These are phyloP conservation scores for Anthopleura sola DNA, from an alignment of 64 coral and sea anemone species.

Conservation along the genomic window DNA sequence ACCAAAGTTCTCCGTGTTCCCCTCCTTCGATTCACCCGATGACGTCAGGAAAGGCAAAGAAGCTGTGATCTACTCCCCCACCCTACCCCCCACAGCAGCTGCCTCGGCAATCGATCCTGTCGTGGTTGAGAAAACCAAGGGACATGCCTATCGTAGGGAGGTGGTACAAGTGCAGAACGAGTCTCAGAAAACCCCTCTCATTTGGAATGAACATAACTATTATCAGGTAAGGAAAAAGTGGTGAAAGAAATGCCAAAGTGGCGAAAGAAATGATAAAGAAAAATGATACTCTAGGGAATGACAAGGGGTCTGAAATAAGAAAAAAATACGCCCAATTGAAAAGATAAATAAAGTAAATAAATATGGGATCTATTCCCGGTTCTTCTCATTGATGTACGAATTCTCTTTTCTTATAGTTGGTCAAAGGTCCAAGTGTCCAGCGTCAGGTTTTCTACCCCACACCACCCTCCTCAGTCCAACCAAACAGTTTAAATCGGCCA, in stretches of 20 bases:
- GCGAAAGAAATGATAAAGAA: too few species aligned
- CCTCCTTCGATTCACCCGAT: slow-evolving; percentile 81
- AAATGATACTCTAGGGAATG: too few species aligned
- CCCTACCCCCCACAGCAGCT: slow-evolving; percentile 71
- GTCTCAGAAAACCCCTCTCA: slow-evolving; percentile 74
- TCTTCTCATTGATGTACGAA: neutral
- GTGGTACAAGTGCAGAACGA: slow-evolving; percentile 63
- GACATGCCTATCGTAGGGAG: slow-evolving; percentile 72
- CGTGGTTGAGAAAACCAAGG: slow-evolving; percentile 79
- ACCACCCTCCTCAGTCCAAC: slow-evolving; percentile 70
- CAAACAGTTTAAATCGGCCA: slow-evolving; percentile 55
- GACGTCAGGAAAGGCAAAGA: slow-evolving; percentile 81
- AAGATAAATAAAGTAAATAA: too few species aligned
- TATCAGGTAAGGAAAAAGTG: slow-evolving; percentile 50
- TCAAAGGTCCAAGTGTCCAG: slow-evolving; percentile 61
- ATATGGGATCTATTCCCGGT: too few species aligned
- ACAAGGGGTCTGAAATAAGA: too few species aligned
- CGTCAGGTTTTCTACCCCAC: slow-evolving; percentile 80
- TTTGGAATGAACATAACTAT: slow-evolving; percentile 73
- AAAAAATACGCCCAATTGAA: too few species aligned
- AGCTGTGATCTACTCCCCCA: slow-evolving; percentile 44
- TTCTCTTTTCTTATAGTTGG: slow-evolving; percentile 38
- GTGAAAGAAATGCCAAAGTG: too few species aligned
- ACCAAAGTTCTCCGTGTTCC: slow-evolving; percentile 70
- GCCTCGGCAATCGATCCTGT: slow-evolving; percentile 77